A percentile compares a stretch with the other conserved stretches of the same genome.
Evolutionary conservation across 1,140 invertebrate genomes (phyloP).

Genomic region (Drosophila malerkotliana): DNA sequence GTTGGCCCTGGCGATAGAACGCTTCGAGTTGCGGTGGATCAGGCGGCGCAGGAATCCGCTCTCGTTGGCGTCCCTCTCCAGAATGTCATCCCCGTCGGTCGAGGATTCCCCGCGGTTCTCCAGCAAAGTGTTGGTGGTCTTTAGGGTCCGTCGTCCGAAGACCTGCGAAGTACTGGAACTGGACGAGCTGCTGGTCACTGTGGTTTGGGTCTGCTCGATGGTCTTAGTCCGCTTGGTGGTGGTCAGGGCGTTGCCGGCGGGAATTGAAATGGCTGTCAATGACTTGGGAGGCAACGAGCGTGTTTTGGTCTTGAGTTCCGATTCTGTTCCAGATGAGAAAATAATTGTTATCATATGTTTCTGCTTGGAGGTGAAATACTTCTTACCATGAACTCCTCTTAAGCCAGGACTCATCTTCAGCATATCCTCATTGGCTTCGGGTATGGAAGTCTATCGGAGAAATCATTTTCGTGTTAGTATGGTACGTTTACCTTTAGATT

Average conservation of each 20-base stretch:
- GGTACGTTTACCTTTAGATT: not conserved
- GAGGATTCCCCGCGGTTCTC: constrained; percentile 64
- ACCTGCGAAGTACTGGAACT: constrained; percentile 27
- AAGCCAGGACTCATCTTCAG: constrained; percentile 81
- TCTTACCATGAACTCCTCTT: constrained; percentile 64
- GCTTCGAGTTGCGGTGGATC: constrained; percentile 86
- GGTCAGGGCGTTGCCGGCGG: constrained; percentile 9
- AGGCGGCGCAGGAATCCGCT: constrained; percentile 88
- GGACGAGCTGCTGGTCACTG: constrained; percentile 24
- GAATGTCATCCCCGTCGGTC: constrained; percentile 60
- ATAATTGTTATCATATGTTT: not conserved
- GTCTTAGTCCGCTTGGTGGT: constrained; percentile 41
- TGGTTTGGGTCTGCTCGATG: constrained; percentile 45
- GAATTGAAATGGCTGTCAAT: constrained; percentile 34
- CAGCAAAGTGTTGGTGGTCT: constrained; percentile 47
- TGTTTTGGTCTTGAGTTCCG: constrained; percentile 86
- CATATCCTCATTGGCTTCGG: constrained; percentile 89
- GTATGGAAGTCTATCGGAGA: constrained; percentile 86
- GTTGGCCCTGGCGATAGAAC: constrained; percentile 85
- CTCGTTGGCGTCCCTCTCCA: constrained; percentile 69
- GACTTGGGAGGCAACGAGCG: constrained; percentile 87
- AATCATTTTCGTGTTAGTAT: constrained; percentile 55
- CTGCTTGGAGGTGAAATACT: too few relatives aligned
- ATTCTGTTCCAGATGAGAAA: constrained; percentile 32
- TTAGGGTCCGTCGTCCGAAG: constrained; percentile 52